Base-by-base conservation (phyloP, 2,113 vertebrate genomes). In the Hyaena hyaena region DNA sequence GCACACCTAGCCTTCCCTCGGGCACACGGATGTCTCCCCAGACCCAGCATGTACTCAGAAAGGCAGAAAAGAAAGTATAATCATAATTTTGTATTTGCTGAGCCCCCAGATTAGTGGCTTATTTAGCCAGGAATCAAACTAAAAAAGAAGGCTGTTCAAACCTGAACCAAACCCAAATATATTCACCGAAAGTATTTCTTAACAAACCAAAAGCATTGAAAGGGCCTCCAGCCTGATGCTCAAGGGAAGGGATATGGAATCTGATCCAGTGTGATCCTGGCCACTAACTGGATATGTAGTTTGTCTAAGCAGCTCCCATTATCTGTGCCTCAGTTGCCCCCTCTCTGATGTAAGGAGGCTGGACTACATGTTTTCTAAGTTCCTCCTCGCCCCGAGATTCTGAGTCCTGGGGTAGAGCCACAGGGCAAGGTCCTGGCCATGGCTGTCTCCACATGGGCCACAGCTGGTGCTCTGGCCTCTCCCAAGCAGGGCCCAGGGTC, bases 181-280 rank as follows among this genome's bases (percentile, higher is more conserved):
- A 35, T 43, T 66, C 33, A 31, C 65, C 43, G 58, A 35, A 85
- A 19, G 16, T 7, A 2, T 35, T 71, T 77, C 63, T 45, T 35
- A 73, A 45, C 9, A 31, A 88, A 23, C 35, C 23, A 23, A 39
- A n/a, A 45, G 55, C 31, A 2, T 53, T 3, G 2, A 15, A 11
- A 11, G 0, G 10, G 12, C 43, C 73, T 61, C 12, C 23, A 19
- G 5, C 11, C 58, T 55, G 55, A 48, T 7, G 31, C 53, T 65
- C 21, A 0, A 1, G 0, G 33, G 39, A n/a, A 71, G 85, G 31
- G 55, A 58, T 8, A 3, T 1, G 4, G 26, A 2, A 12, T 19
- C 8, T 12, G n/a, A 15, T 12, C 74, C 17, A 0, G 23, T 5
- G 6, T 28, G 48, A 55, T 55, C 7, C 55, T 26, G 16, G 45